Evolutionary conservation across 2,113 vertebrate genomes (phyloP).

Genomic region (Xiphorhynchus elegans): DNA sequence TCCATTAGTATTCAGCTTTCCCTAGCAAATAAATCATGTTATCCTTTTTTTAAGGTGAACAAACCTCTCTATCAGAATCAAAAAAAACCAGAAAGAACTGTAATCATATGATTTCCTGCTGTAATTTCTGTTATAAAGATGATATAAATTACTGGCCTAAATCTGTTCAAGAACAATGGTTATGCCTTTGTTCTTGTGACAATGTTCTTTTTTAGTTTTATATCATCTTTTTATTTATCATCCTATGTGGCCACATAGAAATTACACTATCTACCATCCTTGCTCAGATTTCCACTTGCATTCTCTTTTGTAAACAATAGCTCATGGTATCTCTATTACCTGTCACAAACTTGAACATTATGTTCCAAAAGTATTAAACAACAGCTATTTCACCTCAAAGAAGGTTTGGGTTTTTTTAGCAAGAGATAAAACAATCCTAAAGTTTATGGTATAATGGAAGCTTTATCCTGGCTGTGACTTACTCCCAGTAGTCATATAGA

Average conservation of each 20-base stretch:
- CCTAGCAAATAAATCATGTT: background rate
- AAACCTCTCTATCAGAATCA: background rate
- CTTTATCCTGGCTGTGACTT: background rate
- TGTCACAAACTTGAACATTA: background rate
- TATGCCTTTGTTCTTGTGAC: background rate
- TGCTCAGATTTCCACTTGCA: background rate
- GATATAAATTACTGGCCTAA: background rate
- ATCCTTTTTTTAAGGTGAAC: background rate
- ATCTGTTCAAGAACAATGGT: background rate
- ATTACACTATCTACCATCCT: background rate
- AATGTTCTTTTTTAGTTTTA: background rate
- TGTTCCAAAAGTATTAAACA: background rate
- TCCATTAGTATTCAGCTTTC: background rate
- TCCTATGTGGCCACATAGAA: background rate
- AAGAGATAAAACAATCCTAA: background rate
- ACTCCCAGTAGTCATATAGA: background rate
- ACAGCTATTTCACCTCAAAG: background rate
- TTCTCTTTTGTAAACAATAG: background rate
- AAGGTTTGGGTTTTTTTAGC: background rate
- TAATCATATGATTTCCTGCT: background rate
- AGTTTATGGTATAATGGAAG: background rate
- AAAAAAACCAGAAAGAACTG: background rate
- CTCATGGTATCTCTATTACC: background rate
- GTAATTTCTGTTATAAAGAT: background rate
- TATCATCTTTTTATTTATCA: background rate